Evolutionary conservation across 1,140 invertebrate species (phyloP).

Genomic region (Drosophila athabasca): DNA sequence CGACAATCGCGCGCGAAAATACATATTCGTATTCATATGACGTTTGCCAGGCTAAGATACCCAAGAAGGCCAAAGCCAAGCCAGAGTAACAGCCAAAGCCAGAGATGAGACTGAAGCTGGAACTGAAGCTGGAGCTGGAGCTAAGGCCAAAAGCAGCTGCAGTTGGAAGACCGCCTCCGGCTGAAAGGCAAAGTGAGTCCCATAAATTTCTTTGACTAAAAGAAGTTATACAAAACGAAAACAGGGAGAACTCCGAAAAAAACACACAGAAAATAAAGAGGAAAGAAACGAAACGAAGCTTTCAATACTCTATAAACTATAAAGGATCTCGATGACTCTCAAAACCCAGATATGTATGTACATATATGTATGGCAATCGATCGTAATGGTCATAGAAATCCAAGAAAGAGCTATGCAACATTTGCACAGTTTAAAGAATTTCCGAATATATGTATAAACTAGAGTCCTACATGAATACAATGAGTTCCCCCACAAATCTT

Average conservation of each 20-base stretch:
- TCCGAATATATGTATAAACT: too few relatives aligned
- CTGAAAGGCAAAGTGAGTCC: conserved; percentile 42
- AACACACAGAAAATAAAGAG: too few relatives aligned
- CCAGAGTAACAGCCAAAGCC: conserved; percentile 34
- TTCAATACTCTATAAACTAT: too few relatives aligned
- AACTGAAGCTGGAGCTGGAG: conserved; percentile 14
- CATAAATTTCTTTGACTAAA: conserved; percentile 63
- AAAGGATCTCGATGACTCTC: neutral
- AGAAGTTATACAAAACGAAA: conserved; percentile 23
- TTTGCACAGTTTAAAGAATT: too few relatives aligned
- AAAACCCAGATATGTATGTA: neutral
- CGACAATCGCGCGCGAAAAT: conserved; percentile 53
- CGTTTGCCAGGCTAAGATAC: conserved; percentile 9
- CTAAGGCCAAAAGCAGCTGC: conserved; percentile 2
- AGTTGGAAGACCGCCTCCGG: conserved; percentile 15
- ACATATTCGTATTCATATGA: conserved; percentile 65
- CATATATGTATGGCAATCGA: neutral
- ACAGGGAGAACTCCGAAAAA: conserved; percentile 2
- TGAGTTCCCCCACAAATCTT: too few relatives aligned
- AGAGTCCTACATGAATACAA: too few relatives aligned
- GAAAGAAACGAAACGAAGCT: too few relatives aligned
- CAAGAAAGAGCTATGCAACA: neutral
- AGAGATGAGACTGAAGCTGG: conserved; percentile 21
- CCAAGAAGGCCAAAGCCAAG: conserved; percentile 38
- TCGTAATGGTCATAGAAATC: neutral